Conservation (phyloP, 2,888 invertebrate genomes). For the Adela reaumurella region DNA sequence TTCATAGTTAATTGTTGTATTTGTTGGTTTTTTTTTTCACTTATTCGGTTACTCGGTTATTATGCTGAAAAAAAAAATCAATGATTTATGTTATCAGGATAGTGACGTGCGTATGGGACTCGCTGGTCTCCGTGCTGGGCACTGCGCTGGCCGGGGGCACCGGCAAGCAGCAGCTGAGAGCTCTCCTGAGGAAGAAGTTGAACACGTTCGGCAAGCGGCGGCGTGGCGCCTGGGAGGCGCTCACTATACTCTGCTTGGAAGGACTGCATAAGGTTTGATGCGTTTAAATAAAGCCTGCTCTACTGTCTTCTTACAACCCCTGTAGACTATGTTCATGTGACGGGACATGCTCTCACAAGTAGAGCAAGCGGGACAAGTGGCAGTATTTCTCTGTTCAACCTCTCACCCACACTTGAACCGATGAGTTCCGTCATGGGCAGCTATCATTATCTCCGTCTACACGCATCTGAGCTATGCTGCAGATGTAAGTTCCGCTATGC, state of each 20-base stretch:
- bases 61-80: no score
- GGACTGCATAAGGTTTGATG: constrained; percentile 76
- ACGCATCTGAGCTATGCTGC: no score
- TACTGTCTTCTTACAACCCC: no score
- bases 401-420: constrained; percentile 81
- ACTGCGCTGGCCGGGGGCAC: constrained; percentile 63
- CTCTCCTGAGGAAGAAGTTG: constrained; percentile 58
- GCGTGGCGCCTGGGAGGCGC: constrained; percentile 60
- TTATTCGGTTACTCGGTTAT: no score
- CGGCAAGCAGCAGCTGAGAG: constrained; percentile 36
- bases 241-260: constrained; percentile 82
- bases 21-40: no score
- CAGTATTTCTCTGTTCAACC: constrained; percentile 59
- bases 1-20: no score
- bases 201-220: constrained; percentile 43
- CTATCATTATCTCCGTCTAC: no score
- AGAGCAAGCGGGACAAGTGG: constrained; percentile 41
- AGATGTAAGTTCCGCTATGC: no score
- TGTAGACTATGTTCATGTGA: no score
- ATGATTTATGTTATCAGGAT: no score
- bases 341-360: constrained; percentile 60
- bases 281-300: no score
- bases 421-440: constrained; percentile 65
- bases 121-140: constrained; percentile 84
- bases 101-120: constrained; percentile 88